Evolutionary conservation across 2,888 invertebrate genomes (phyloP).

Genomic region (Junonia oenone): DNA sequence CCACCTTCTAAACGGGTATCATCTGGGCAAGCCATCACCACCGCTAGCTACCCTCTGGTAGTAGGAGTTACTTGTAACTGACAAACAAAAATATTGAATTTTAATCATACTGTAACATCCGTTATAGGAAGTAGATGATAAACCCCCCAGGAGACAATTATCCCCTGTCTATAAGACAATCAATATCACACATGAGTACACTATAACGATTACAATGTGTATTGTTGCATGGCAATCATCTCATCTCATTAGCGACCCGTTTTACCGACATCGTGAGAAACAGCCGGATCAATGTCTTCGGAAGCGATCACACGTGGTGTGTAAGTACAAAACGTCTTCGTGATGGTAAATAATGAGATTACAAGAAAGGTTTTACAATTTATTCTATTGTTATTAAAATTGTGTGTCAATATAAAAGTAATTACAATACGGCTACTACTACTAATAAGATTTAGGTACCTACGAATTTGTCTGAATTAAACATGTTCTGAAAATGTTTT

Average conservation of each 20-base stretch:
- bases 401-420: no score
- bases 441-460: no score
- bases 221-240: slow-evolving; percentile 40
- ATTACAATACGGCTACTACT: no score
- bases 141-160: no score
- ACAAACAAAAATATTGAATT: neutral
- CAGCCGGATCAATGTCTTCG: slow-evolving; percentile 66
- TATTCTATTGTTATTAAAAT: neutral
- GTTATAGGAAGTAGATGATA: no score
- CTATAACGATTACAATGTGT: slow-evolving; percentile 29
- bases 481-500: no score
- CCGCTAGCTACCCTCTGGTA: no score
- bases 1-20: no score
- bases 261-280: slow-evolving; percentile 51
- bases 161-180: no score
- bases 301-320: slow-evolving; percentile 37
- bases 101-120: neutral
- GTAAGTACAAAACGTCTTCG: neutral
- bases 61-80: no score
- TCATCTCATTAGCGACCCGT: slow-evolving; percentile 58
- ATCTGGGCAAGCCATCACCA: no score
- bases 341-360: neutral
- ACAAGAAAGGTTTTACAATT: neutral
- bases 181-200: slow-evolving; percentile 13
- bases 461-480: no score